Evolutionary conservation across 1,140 invertebrate genomes (phyloP).

Genomic region (Conus betulinus): DNA sequence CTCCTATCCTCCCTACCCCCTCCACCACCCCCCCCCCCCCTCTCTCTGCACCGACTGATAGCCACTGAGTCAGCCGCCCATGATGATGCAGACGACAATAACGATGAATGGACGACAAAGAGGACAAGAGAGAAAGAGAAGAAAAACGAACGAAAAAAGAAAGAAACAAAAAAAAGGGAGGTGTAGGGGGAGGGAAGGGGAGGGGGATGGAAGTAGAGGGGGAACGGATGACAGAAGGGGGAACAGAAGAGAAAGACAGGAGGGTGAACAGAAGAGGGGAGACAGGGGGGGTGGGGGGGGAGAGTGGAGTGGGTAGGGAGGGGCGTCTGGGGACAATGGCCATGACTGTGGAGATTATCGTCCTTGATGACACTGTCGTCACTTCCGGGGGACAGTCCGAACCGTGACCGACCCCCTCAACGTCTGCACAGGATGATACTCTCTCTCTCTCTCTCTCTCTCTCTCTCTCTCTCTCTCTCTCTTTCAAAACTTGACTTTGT

Average conservation of each 20-base stretch:
- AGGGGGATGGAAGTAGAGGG: not conserved
- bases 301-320: not conserved
- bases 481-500: too few relatives aligned
- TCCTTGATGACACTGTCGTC: not conserved
- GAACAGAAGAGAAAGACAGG: not conserved
- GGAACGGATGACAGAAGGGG: not conserved
- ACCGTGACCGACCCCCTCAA: too few relatives aligned
- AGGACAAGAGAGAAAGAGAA: not conserved
- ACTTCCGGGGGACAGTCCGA: not conserved
- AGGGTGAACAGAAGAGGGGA: not conserved
- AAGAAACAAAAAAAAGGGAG: not conserved
- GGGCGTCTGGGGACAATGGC: not conserved
- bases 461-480: too few relatives aligned
- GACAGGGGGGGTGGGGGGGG: not conserved
- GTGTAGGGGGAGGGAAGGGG: not conserved
- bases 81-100: constrained; percentile 19
- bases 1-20: too few relatives aligned
- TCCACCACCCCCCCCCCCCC: not conserved
- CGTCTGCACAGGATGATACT: too few relatives aligned
- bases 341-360: constrained; percentile 5
- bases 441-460: too few relatives aligned
- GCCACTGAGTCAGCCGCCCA: not conserved
- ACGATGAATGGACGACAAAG: constrained; percentile 9
- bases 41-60: not conserved
- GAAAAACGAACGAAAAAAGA: too few relatives aligned